Evolutionary conservation across 2,888 invertebrate species (phyloP).

Genomic region (Chrysopilus asiliformis): DNA sequence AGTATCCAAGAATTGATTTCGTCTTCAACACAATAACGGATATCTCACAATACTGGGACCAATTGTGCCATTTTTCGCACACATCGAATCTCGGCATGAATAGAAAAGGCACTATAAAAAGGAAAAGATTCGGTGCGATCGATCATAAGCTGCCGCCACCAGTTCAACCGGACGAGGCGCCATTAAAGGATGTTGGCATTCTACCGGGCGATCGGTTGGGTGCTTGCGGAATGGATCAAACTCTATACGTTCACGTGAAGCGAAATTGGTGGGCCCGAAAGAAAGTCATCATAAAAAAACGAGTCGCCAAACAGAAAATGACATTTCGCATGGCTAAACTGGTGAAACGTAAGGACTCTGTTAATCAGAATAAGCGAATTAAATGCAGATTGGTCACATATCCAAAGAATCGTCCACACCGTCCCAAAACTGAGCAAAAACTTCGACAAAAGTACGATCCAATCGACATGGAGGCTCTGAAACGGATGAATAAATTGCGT

Average conservation of each 20-base stretch:
- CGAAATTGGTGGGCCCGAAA: slow-evolving; percentile 47
- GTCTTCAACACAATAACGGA: slow-evolving; percentile 40
- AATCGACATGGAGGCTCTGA: slow-evolving; percentile 48
- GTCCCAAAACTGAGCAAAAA: no score
- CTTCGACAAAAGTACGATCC: slow-evolving; percentile 41
- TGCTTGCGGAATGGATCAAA: slow-evolving; percentile 59
- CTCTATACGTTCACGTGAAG: slow-evolving; percentile 49
- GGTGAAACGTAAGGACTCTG: background rate
- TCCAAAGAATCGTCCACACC: slow-evolving; percentile 6
- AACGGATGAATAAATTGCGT: slow-evolving; percentile 44
- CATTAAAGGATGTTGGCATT: slow-evolving; percentile 40
- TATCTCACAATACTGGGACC: slow-evolving; percentile 53
- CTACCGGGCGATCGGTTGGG: slow-evolving; percentile 59
- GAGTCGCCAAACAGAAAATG: background rate
- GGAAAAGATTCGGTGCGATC: slow-evolving; percentile 20
- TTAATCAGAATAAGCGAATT: background rate
- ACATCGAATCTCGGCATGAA: slow-evolving; percentile 45
- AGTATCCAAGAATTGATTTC: slow-evolving; percentile 44
- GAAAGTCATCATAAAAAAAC: background rate
- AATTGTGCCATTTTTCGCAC: slow-evolving; percentile 51
- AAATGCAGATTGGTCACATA: slow-evolving; percentile 7
- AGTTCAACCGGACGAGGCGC: slow-evolving; percentile 25
- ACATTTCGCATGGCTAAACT: slow-evolving; percentile 5
- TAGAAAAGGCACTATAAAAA: no score
- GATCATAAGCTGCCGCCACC: slow-evolving; percentile 3